Evolutionary conservation across 2,888 invertebrate species (phyloP).

Genomic region (Idaea dimidiata): DNA sequence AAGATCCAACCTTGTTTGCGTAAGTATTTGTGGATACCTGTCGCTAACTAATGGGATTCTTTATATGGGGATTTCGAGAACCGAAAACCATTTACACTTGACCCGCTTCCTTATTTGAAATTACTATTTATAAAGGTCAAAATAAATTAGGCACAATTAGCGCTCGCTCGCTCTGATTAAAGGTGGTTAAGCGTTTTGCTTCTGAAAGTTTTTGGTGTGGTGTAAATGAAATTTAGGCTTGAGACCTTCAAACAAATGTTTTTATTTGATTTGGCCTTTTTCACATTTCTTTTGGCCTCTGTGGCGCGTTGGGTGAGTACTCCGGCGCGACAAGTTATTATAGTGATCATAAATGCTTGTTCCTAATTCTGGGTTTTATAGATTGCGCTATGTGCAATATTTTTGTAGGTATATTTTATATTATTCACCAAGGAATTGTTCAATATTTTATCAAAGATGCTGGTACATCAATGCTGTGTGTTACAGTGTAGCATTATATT

Average conservation of each 20-base stretch:
- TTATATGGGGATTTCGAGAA: conserved; percentile 60
- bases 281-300: not conserved
- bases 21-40: conserved; percentile 51
- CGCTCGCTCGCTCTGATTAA: conserved; percentile 63
- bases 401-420: too few relatives aligned
- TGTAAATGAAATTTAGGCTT: conserved; percentile 50
- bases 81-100: conserved; percentile 39
- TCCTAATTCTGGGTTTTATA: too few relatives aligned
- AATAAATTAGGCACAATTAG: conserved; percentile 47
- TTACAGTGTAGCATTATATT: too few relatives aligned
- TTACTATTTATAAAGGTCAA: conserved; percentile 32
- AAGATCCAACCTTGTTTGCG: conserved; percentile 47
- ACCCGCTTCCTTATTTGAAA: conserved; percentile 31
- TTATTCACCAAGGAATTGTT: too few relatives aligned
- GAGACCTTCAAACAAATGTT: conserved; percentile 52
- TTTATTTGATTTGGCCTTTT: conserved; percentile 16
- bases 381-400: too few relatives aligned
- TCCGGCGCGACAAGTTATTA: too few relatives aligned
- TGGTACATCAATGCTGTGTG: too few relatives aligned
- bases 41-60: conserved; percentile 69
- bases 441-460: too few relatives aligned
- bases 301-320: too few relatives aligned
- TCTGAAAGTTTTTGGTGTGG: conserved; percentile 31
- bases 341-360: too few relatives aligned
- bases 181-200: conserved; percentile 33